phyloP scores from a whole-genome alignment of 1,140 invertebrate genomes.

The Heliconius hermathena region DNA sequence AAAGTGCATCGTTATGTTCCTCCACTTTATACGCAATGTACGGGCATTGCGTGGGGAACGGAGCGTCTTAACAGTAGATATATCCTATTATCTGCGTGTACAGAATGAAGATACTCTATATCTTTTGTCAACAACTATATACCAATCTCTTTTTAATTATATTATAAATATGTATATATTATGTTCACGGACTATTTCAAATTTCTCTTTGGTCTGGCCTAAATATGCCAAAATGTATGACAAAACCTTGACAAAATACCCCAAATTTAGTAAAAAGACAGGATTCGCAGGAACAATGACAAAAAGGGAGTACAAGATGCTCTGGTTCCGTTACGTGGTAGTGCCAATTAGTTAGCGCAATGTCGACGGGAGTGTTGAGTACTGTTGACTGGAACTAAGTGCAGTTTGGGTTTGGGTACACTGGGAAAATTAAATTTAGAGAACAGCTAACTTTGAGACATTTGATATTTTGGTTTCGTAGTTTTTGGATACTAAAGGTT shows the following conservation, averaged over 20 bases:
- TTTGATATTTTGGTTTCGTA: not conserved
- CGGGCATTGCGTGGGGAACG: too few relatives aligned
- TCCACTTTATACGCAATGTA: too few relatives aligned
- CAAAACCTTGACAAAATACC: not conserved
- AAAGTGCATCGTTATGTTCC: too few relatives aligned
- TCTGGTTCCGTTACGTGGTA: not conserved
- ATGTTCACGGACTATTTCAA: too few relatives aligned
- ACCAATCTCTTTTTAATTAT: too few relatives aligned
- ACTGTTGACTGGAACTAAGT: conserved; percentile 8
- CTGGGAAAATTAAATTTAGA: not conserved
- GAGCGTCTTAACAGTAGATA: too few relatives aligned
- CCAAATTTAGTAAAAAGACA: not conserved
- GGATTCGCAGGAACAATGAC: not conserved
- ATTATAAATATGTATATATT: too few relatives aligned
- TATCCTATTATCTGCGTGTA: too few relatives aligned
- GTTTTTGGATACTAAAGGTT: not conserved
- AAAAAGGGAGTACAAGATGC: not conserved
- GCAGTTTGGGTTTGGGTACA: not conserved
- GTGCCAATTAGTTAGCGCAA: conserved; percentile 18
- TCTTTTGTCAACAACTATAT: too few relatives aligned
- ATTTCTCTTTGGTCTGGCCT: too few relatives aligned
- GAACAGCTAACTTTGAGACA: not conserved
- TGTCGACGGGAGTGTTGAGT: conserved; percentile 2
- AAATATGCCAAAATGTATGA: too few relatives aligned
- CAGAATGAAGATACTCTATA: too few relatives aligned